Conservation (phyloP, 1,140 invertebrate genomes). For the Doryteuthis pealeii region DNA sequence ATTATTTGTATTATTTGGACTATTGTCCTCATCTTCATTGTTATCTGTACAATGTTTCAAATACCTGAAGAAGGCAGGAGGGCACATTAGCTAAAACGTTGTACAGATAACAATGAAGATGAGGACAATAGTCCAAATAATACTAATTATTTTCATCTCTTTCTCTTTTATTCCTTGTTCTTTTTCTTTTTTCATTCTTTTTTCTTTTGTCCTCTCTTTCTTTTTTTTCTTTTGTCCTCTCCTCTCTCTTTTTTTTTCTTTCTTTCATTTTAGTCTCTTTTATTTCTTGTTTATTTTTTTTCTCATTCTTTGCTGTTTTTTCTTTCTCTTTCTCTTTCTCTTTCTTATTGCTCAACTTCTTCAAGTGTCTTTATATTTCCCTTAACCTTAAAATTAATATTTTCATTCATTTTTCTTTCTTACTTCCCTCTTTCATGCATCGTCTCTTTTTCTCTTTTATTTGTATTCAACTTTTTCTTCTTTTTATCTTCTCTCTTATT, state of each 20-base stretch:
- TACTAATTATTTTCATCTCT: too few relatives aligned
- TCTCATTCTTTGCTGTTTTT: neutral
- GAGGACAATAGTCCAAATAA: too few relatives aligned
- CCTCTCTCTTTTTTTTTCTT: neutral
- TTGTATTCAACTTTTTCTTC: neutral
- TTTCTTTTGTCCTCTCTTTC: neutral
- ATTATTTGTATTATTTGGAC: too few relatives aligned
- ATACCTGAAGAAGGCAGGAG: too few relatives aligned
- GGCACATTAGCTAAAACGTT: too few relatives aligned
- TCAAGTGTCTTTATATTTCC: neutral
- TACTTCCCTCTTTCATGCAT: neutral
- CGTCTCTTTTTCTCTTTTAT: neutral
- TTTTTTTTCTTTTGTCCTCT: neutral
- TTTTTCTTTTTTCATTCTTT: neutral
- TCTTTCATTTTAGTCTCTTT: neutral
- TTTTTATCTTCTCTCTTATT: neutral
- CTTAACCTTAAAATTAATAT: too few relatives aligned
- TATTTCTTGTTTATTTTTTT: neutral
- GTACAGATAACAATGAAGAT: too few relatives aligned
- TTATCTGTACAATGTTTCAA: too few relatives aligned
- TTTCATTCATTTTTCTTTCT: neutral
- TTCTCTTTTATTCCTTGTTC: neutral
- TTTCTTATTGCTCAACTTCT: neutral
- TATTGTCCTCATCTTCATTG: too few relatives aligned
- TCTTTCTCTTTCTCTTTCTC: neutral